Evolutionary conservation across 2,113 vertebrate species (phyloP).

Genomic region (Pan paniscus): DNA sequence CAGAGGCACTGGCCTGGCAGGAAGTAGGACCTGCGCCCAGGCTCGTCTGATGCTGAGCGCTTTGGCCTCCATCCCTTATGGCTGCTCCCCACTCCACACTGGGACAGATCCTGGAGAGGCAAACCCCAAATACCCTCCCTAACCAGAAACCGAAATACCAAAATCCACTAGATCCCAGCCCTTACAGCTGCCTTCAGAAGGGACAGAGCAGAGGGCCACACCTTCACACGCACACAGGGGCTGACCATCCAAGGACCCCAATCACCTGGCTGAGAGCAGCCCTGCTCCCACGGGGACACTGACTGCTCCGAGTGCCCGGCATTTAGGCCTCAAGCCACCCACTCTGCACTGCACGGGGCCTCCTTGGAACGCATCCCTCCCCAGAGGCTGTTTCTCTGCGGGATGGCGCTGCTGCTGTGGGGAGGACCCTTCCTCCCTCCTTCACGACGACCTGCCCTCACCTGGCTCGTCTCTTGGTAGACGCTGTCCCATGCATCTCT

Average conservation of each 20-base stretch:
- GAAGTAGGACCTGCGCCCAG: accelerated
- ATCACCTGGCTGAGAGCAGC: too few relatives aligned
- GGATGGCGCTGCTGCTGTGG: not conserved
- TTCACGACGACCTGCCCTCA: accelerated
- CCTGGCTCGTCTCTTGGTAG: not conserved
- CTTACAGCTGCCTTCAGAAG: not conserved
- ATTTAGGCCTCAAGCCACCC: not conserved
- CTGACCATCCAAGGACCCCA: not conserved
- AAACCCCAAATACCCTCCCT: too few relatives aligned
- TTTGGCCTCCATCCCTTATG: not conserved
- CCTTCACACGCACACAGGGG: not conserved
- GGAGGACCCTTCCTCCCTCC: not conserved
- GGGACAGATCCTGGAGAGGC: too few relatives aligned
- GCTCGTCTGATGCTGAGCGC: not conserved
- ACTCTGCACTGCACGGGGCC: not conserved
- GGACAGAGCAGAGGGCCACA: not conserved
- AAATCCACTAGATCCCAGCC: too few relatives aligned
- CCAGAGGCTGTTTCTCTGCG: accelerated
- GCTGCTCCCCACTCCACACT: too few relatives aligned
- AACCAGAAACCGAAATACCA: too few relatives aligned
- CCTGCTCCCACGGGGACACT: not conserved
- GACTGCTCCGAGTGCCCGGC: accelerated
- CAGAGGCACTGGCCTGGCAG: not conserved
- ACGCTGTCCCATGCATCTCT: accelerated
- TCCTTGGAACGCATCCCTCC: accelerated